A percentile compares a stretch with the other conserved stretches of the same genome.
Conservation (phyloP, 2,797 vertebrate species). For the Melopsittacus undulatus region DNA sequence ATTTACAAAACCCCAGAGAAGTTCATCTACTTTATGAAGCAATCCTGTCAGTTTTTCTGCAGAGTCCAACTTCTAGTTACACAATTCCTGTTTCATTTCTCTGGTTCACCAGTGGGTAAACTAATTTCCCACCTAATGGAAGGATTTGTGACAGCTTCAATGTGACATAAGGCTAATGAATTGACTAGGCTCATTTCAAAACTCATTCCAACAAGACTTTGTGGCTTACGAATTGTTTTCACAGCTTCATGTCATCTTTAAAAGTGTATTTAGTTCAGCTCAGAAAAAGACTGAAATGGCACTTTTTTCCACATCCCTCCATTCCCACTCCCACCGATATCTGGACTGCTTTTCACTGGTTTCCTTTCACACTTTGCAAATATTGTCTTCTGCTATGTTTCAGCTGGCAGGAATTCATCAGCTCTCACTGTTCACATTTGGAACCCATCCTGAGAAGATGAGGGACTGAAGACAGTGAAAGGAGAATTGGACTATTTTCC, state of each 20-base stretch:
- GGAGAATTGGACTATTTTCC: slow-evolving; percentile 22
- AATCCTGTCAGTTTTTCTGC: slow-evolving; percentile 30
- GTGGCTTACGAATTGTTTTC: slow-evolving; percentile 31
- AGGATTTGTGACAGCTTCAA: slow-evolving; percentile 50
- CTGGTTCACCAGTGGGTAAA: slow-evolving; percentile 41
- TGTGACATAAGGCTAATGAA: slow-evolving; percentile 55
- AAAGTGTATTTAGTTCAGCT: not conserved
- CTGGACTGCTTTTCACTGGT: slow-evolving; percentile 2
- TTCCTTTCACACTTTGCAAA: slow-evolving; percentile 38
- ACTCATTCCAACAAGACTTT: slow-evolving; percentile 29
- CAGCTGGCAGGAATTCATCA: slow-evolving; percentile 43
- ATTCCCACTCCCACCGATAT: not conserved
- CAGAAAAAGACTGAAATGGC: not conserved
- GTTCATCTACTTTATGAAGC: slow-evolving; percentile 34
- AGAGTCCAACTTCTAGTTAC: slow-evolving; percentile 1
- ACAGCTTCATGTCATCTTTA: slow-evolving; percentile 10
- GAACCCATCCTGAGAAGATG: slow-evolving; percentile 4
- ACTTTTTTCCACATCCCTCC: not conserved
- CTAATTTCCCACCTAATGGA: slow-evolving; percentile 58
- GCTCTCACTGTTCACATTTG: slow-evolving; percentile 11
- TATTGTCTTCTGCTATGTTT: slow-evolving; percentile 30
- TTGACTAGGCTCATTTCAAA: slow-evolving; percentile 55
- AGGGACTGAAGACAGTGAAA: not conserved
- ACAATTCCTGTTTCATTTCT: slow-evolving; percentile 35
- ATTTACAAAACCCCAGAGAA: slow-evolving; percentile 35